phyloP scores from a whole-genome alignment of 2,113 vertebrate species.

The Hippocampus mohnikei region DNA sequence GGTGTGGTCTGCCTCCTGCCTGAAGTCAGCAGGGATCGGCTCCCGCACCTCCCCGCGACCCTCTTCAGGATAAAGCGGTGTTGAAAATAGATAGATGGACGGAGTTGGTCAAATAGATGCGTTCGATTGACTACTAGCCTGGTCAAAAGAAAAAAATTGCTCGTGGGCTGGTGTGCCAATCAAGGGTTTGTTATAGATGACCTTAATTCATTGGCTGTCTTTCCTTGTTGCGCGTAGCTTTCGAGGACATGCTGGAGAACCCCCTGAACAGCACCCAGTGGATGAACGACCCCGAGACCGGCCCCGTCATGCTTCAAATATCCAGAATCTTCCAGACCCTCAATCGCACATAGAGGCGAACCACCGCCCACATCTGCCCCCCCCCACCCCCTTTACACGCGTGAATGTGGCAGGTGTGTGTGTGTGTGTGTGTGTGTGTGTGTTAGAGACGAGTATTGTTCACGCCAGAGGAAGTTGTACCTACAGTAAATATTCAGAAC shows the following conservation, averaged over 20 bases:
- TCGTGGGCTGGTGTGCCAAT: too few species aligned
- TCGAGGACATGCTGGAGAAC: constrained; percentile 99
- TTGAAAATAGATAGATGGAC: too few species aligned
- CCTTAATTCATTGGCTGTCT: constrained; percentile 1
- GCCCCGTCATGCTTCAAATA: constrained; percentile 98
- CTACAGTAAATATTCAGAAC: constrained; percentile 74
- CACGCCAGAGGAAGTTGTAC: constrained; percentile 57
- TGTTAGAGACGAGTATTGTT: constrained; percentile 55
- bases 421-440: constrained; percentile 10
- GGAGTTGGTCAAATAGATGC: too few species aligned
- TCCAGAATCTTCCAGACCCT: constrained; percentile 99
- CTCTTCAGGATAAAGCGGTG: too few species aligned
- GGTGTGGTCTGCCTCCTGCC: too few species aligned
- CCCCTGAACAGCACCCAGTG: constrained; percentile 98
- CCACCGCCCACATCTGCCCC: constrained; percentile 18
- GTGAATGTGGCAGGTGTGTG: constrained; percentile 52
- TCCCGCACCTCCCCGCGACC: too few species aligned
- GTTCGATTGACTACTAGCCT: too few species aligned
- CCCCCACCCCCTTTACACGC: constrained; percentile 10
- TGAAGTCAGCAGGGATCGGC: too few species aligned
- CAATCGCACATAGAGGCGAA: constrained; percentile 85
- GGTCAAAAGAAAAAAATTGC: too few species aligned
- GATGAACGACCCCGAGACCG: constrained; percentile 98
- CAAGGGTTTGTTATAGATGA: neutral
- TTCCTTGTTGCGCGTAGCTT: constrained; percentile 41